Evolutionary conservation across 2,113 vertebrate genomes (phyloP).

Genomic region (Beaufortia kweichowensis): DNA sequence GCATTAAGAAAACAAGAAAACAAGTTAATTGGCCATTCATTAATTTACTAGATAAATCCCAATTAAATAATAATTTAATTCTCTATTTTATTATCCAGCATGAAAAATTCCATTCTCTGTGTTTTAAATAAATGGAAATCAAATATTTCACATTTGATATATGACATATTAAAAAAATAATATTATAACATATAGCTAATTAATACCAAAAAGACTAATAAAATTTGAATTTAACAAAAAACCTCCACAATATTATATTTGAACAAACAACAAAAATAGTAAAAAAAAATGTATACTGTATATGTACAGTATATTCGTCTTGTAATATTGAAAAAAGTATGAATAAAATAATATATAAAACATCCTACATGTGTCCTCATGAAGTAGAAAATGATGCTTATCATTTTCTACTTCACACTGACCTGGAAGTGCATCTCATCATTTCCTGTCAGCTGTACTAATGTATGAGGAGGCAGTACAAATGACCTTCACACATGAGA

Average conservation of each 20-base stretch:
- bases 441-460: constrained; percentile 24
- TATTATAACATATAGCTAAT: too few species aligned
- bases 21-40: constrained; percentile 5
- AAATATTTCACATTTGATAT: not conserved
- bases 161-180: too few species aligned
- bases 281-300: too few species aligned
- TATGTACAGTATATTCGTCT: too few species aligned
- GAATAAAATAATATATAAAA: too few species aligned
- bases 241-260: too few species aligned
- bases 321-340: too few species aligned
- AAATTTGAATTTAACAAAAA: too few species aligned
- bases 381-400: too few species aligned
- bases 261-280: too few species aligned
- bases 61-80: constrained; percentile 56
- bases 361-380: too few species aligned
- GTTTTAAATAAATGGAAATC: not conserved
- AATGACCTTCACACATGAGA: constrained; percentile 65
- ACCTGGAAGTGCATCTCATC: constrained; percentile 3
- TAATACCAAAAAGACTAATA: too few species aligned
- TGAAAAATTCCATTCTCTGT: constrained; percentile 4
- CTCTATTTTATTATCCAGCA: constrained; percentile 50
- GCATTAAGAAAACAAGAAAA: not conserved
- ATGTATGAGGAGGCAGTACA: constrained; percentile 22
- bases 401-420: not conserved
- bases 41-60: constrained; percentile 1